Base-by-base conservation (phyloP, 2,797 vertebrate genomes). In the Glossophaga mutica region DNA sequence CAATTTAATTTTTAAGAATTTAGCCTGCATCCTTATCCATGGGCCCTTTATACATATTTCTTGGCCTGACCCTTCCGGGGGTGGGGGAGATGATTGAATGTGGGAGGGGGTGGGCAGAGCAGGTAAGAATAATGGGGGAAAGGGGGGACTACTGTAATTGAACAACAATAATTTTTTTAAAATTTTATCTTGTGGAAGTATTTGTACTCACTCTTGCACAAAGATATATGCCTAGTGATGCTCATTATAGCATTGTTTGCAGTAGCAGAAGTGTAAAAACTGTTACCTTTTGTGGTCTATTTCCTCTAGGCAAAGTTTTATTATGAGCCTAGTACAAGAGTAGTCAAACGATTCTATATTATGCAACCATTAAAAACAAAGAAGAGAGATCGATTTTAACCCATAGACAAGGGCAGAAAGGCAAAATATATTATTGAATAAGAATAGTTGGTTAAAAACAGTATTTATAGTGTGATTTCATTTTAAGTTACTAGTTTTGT, bases 401-500 rank as follows among this genome's bases (percentile, higher is more conserved):
- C 68, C 32, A 39, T 42, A 52, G 24, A 42, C 9, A 74, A 65
- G 9, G 48, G 89, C 62, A 71, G 34, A 77, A 62, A 87, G 16
- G 67, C 59, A 88, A 21, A 94, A 39, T 82, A 89, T 22, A 42
- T 52, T 57, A 21, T 46, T 87, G 83, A 85, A 92, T 91, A 84
- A 93, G 74, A 71, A 59, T 7, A 81, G 19, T 14, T 88, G 83
- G 34, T 70, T 95, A 65, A 78, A 94, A 91, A 37, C 44, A 46
- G 26, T 91, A 62, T 19, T 73, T 91, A 37, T 44, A 76, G 32
- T 26, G 3, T 78, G n/a, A 89, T 96, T 48, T 95, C 52, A 81
- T 42, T 91, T 91, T 62, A 92, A 97, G 91, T 87, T 55, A 89
- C 19, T 95, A 82, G 84, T 94, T 97, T 95, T 86, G 87, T 83